These are phyloP conservation scores for Gila orcuttii DNA, from an alignment of 2,113 vertebrate genomes.

Conservation along the genomic window DNA sequence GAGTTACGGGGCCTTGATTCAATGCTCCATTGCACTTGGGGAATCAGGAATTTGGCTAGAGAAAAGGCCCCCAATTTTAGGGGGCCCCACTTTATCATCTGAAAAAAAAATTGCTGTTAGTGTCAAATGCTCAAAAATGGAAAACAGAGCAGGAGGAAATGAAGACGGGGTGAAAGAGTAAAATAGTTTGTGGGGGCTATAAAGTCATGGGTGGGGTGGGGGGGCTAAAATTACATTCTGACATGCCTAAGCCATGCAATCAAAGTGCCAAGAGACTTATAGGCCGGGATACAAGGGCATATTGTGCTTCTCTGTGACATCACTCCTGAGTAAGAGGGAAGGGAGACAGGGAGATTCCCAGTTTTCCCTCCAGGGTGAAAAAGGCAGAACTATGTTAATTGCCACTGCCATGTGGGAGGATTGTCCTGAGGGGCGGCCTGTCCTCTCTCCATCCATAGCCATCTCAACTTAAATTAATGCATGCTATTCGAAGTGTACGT, in stretches of 20 bases:
- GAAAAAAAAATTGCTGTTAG: conserved; percentile 25
- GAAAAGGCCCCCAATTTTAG: conserved; percentile 39
- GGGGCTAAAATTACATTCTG: conserved; percentile 29
- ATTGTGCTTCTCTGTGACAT: conserved; percentile 41
- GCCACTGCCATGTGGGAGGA: conserved; percentile 7
- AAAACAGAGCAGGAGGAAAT: conserved; percentile 6
- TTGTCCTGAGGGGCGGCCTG: not conserved
- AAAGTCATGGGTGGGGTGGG: conserved; percentile 29
- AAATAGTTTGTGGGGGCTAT: conserved; percentile 11
- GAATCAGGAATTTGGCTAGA: conserved; percentile 59
- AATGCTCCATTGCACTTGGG: conserved; percentile 56
- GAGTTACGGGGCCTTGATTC: conserved; percentile 47
- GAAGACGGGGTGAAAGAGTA: conserved; percentile 29
- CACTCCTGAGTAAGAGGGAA: conserved; percentile 15
- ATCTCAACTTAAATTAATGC: conserved; percentile 3
- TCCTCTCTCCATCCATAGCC: conserved; percentile 20
- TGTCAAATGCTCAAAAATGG: conserved; percentile 44
- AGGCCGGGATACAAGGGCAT: not conserved
- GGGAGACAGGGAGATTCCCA: conserved; percentile 51
- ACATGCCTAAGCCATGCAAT: conserved; percentile 27
- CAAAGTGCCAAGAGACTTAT: conserved; percentile 13
- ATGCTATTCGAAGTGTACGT: not conserved
- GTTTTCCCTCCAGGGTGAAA: not conserved
- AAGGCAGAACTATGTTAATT: not conserved
- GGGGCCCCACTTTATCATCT: conserved; percentile 52